A percentile compares a stretch with the other conserved stretches of the same genome.
phyloP scores from a whole-genome alignment of 2,797 vertebrate species.

The Crenichthys baileyi region DNA sequence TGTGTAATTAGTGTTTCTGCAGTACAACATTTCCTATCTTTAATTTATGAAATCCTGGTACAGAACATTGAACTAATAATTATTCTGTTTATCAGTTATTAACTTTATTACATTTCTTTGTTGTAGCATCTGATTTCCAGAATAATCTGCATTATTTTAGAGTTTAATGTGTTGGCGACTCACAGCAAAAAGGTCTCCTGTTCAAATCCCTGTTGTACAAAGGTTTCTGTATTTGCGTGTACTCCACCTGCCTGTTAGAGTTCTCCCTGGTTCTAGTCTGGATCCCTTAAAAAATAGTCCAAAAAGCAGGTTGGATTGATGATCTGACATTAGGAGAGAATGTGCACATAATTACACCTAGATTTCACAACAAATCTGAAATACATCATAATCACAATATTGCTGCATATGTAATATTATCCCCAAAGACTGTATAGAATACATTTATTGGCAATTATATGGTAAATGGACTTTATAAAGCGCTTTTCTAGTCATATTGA shows the following conservation, averaged over 20 bases:
- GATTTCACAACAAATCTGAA: neutral
- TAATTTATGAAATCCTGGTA: neutral
- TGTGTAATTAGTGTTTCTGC: neutral
- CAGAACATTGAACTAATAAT: neutral
- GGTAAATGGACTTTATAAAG: too few species aligned
- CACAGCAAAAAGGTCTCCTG: neutral
- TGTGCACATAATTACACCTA: neutral
- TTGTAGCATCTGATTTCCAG: too few species aligned
- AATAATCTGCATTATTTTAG: neutral
- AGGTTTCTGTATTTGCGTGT: neutral
- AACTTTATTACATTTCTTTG: neutral
- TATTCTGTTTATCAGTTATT: neutral
- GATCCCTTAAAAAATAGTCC: neutral
- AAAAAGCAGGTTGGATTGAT: neutral
- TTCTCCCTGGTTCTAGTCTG: neutral
- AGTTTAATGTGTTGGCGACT: neutral
- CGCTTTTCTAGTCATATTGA: too few species aligned
- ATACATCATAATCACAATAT: neutral
- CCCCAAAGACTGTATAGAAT: neutral
- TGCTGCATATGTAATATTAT: neutral
- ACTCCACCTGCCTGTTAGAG: neutral
- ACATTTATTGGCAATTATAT: neutral
- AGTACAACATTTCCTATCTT: neutral
- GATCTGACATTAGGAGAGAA: neutral
- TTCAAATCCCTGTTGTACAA: neutral